Conservation (phyloP, 1,140 invertebrate genomes). For the Habropoda laboriosa region DNA sequence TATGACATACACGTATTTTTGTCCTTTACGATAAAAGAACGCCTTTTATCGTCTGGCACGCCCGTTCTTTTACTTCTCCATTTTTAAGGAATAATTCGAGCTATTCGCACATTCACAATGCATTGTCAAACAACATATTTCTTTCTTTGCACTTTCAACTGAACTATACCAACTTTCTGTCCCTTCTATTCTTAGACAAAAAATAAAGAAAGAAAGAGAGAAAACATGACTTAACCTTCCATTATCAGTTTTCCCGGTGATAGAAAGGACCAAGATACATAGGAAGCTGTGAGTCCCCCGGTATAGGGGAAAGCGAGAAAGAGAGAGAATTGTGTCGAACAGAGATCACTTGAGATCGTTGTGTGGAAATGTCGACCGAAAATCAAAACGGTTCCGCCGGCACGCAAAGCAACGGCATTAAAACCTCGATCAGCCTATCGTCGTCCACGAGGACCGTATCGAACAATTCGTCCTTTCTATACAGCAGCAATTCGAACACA, state of each 20-base stretch:
- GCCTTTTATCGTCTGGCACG: neutral
- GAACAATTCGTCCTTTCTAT: constrained; percentile 80
- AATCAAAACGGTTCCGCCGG: constrained; percentile 76
- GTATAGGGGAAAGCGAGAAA: neutral
- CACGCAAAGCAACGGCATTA: constrained; percentile 77
- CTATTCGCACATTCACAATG: neutral
- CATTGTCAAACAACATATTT: neutral
- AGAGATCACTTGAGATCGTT: constrained; percentile 19
- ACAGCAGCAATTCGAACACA: constrained; percentile 81
- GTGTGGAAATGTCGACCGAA: constrained; percentile 74
- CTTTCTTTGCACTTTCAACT: neutral
- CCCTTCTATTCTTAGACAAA: neutral
- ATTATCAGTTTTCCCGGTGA: constrained; percentile 9
- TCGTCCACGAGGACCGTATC: constrained; percentile 54
- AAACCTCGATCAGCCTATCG: constrained; percentile 62
- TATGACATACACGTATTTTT: neutral
- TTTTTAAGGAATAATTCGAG: neutral
- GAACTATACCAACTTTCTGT: neutral
- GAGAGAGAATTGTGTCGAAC: constrained; percentile 6
- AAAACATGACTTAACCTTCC: neutral
- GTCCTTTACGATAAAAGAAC: neutral
- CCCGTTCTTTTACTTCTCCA: constrained; percentile 6
- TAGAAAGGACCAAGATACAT: neutral
- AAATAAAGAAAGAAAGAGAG: neutral
- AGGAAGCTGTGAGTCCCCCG: neutral